Base-by-base conservation (phyloP, 2,797 vertebrate species). In the Lagodon rhomboides region DNA sequence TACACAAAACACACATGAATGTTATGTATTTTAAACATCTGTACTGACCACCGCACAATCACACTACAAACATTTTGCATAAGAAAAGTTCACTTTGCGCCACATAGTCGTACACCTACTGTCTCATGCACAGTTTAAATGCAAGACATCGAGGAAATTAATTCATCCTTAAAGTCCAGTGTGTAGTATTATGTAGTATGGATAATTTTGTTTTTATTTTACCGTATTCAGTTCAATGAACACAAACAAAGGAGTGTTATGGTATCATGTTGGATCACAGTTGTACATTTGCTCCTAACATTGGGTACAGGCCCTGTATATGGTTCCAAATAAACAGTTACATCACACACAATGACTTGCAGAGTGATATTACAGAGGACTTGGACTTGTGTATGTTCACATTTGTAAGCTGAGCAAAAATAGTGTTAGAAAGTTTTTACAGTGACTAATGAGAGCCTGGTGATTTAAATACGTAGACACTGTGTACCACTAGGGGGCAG, bases 401-500 rank as follows among this genome's bases (percentile, higher is more conserved):
- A 54, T 12, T 23, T 47, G 22, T 53, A 13, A 53, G 22, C 6
- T 49, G 1, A 20, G 47, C 7, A 8, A 50, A 50, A 50, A 27
- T 50, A 10, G 6, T 11, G 18, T 20, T 50, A 11, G 11, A 4
- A 13, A 16, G 12, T 54, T 23, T 25, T 16, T 25, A 25, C 23
- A 25, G 12, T 25, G 49, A 17, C 25, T 9, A 30, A 54, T 54
- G 5, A 16, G 0, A 56, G 12, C 2, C 16, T 41, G 5, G 43
- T 43, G n/a, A 23, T 41, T 60, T 27, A 0, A 43, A 30, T 54
- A 41, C 13, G 54, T 11, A 12, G 10, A 56, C 5, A 17, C 3
- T 3, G 20, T 43, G n/a, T 0, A 22, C 67, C 75, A 70, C 68
- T 50, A 70, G 75, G 3, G 60, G 67, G 59, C 30, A 58, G 51